phyloP scores from a whole-genome alignment of 2,888 invertebrate genomes.

The Tenthredo notha region DNA sequence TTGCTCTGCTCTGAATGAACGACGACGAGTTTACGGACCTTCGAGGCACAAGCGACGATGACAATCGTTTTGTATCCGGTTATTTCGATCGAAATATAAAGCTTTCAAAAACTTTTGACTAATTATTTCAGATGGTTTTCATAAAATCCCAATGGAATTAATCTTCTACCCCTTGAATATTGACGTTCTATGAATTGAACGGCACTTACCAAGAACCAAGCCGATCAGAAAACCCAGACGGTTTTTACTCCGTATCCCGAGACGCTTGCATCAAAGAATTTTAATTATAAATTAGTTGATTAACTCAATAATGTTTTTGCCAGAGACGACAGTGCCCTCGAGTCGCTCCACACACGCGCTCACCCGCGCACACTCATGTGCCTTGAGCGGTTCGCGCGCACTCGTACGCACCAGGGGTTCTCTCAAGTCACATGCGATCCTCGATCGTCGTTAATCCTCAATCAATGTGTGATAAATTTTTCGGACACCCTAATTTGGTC shows the following conservation, averaged over 20 bases:
- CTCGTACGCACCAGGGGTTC: conserved; percentile 43
- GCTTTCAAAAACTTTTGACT: too few relatives aligned
- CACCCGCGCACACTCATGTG: conserved; percentile 38
- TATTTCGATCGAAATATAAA: not conserved
- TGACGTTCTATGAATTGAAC: conserved; percentile 76
- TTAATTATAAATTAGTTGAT: conserved; percentile 79
- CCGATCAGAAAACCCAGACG: conserved; percentile 63
- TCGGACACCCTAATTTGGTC: not conserved
- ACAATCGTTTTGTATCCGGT: not conserved
- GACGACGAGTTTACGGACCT: not conserved
- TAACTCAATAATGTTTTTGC: conserved; percentile 78
- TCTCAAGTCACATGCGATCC: not conserved
- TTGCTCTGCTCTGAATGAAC: conserved; percentile 1
- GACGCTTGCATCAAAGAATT: conserved; percentile 74
- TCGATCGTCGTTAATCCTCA: not conserved
- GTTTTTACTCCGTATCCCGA: conserved; percentile 55
- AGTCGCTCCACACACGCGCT: conserved; percentile 63
- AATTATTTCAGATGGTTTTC: not conserved
- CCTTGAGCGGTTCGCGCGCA: conserved; percentile 28
- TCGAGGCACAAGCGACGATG: not conserved
- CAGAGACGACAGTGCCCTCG: conserved; percentile 69
- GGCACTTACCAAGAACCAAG: conserved; percentile 75
- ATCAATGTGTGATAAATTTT: not conserved
- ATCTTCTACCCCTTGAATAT: not conserved
- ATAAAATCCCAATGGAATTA: not conserved